A percentile compares a stretch with the other conserved stretches of the same genome.
These are phyloP conservation scores for Actinia equina DNA, from an alignment of 64 coral and sea anemone species.

Conservation along the genomic window DNA sequence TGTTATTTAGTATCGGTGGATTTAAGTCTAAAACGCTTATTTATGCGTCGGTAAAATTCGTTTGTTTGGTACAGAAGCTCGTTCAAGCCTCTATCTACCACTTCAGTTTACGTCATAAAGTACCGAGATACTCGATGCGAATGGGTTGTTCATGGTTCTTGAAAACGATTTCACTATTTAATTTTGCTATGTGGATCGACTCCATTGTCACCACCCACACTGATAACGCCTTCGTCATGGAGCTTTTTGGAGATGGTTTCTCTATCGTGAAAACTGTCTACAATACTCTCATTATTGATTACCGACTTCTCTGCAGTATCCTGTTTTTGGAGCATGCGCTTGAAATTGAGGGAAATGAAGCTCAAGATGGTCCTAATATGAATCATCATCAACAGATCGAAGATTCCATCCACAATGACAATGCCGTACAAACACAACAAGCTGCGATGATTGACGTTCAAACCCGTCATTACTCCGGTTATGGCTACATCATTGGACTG, in stretches of 20 bases:
- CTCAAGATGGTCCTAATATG: not conserved
- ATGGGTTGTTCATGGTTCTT: slow-evolving; percentile 83
- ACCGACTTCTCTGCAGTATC: slow-evolving; percentile 63
- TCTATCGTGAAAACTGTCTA: slow-evolving; percentile 53
- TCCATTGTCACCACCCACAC: slow-evolving; percentile 46
- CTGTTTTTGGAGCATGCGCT: slow-evolving; percentile 77
- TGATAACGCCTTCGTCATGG: slow-evolving; percentile 13
- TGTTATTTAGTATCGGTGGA: slow-evolving; percentile 76
- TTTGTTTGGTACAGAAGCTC: slow-evolving; percentile 55
- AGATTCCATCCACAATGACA: not conserved
- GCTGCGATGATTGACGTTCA: slow-evolving; percentile 34
- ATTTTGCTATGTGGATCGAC: slow-evolving; percentile 86
- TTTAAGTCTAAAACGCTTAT: slow-evolving; percentile 1
- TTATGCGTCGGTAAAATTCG: slow-evolving; percentile 52
- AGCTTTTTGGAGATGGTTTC: slow-evolving; percentile 28
- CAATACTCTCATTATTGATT: slow-evolving; percentile 70
- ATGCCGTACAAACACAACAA: not conserved
- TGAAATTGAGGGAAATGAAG: slow-evolving; percentile 28
- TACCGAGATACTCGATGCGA: slow-evolving; percentile 49
- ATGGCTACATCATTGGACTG: slow-evolving; percentile 70
- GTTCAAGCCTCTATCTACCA: slow-evolving; percentile 67
- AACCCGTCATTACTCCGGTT: slow-evolving; percentile 50
- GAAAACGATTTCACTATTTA: slow-evolving; percentile 77
- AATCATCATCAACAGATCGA: not conserved
- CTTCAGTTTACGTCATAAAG: slow-evolving; percentile 80